Percentiles rank a stretch among this genome's conserved stretches.
Conservation (phyloP, 2,797 vertebrate species). For the Spheniscus humboldti region DNA sequence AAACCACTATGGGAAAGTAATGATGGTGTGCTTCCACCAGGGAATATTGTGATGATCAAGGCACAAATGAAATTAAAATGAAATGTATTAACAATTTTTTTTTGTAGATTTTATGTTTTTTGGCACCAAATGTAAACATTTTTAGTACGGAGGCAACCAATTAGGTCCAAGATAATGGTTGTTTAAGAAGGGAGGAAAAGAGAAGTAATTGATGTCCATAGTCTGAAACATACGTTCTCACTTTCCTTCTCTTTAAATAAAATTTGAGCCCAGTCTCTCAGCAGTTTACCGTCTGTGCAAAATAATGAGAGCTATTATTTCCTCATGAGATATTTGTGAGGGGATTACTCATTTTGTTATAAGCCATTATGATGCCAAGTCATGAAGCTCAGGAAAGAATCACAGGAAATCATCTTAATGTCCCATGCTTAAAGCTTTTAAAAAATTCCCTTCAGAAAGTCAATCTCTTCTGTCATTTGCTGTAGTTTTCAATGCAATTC, state of each 20-base stretch:
- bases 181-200: background rate
- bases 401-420: background rate
- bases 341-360: background rate
- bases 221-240: background rate
- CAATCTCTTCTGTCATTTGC: background rate
- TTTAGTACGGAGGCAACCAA: background rate
- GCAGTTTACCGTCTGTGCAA: background rate
- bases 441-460: background rate
- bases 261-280: background rate
- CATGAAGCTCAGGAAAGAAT: background rate
- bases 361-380: background rate
- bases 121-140: background rate
- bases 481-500: background rate
- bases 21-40: rapidly evolving
- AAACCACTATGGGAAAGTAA: background rate
- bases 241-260: background rate
- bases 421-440: background rate
- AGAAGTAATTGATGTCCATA: background rate
- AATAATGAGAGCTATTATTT: background rate
- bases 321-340: background rate
- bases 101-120: background rate
- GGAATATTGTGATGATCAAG: background rate
- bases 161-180: background rate
- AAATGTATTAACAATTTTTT: background rate
- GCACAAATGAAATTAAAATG: background rate